Conservation (phyloP, 2,113 vertebrate genomes). For the Catagonus wagneri region DNA sequence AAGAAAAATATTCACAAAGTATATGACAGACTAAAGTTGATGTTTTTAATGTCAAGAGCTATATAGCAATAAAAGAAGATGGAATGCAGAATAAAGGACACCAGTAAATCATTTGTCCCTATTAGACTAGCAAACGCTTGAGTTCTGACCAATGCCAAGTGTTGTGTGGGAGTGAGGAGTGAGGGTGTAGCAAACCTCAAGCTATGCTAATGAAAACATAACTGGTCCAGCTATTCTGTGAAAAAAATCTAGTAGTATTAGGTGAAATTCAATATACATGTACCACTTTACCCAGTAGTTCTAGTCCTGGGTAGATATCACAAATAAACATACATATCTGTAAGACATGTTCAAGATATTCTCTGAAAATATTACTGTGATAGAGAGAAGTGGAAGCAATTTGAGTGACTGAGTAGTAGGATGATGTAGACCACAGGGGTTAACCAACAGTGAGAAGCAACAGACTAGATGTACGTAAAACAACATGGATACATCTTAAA, state of each 20-base stretch:
- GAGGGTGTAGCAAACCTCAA: neutral
- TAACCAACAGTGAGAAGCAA: neutral
- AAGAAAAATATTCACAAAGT: neutral
- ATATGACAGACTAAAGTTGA: neutral
- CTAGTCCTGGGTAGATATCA: neutral
- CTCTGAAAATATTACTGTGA: neutral
- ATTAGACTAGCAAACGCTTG: neutral
- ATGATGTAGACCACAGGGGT: neutral
- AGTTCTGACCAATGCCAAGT: neutral
- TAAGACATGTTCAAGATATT: neutral
- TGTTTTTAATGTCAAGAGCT: neutral
- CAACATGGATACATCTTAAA: neutral
- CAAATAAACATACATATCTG: neutral
- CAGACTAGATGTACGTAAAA: neutral
- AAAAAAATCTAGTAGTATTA: neutral
- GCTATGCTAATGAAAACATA: neutral
- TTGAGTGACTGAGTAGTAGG: neutral
- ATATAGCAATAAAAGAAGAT: neutral
- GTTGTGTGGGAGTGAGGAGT: neutral
- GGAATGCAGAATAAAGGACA: neutral
- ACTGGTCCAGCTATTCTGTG: neutral
- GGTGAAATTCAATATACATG: neutral
- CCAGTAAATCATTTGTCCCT: neutral
- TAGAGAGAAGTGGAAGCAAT: neutral
- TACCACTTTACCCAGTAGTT: neutral